Conservation (phyloP, 2,113 vertebrate species). For the Pionites leucogaster region DNA sequence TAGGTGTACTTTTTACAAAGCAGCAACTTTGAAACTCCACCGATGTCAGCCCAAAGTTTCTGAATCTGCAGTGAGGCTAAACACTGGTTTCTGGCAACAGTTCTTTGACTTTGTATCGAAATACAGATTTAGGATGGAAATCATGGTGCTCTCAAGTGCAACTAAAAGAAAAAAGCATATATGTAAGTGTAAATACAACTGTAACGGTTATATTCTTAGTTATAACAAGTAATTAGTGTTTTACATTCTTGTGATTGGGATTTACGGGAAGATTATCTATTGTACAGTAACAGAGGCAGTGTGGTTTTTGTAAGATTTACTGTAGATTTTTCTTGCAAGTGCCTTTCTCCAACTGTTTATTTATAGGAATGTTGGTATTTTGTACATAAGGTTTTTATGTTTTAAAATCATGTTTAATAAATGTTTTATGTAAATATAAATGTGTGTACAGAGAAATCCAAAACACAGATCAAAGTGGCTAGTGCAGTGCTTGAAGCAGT, state of each 20-base stretch:
- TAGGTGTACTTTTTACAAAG: constrained; percentile 49
- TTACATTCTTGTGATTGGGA: constrained; percentile 75
- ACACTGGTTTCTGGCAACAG: constrained; percentile 65
- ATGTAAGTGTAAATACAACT: constrained; percentile 77
- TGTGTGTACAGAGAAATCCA: constrained; percentile 76
- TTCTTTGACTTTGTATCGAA: constrained; percentile 71
- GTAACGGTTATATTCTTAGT: constrained; percentile 73
- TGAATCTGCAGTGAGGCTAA: constrained; percentile 32
- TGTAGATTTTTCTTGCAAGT: constrained; percentile 88
- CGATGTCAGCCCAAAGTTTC: constrained; percentile 56
- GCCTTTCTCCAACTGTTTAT: constrained; percentile 85
- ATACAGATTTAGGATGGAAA: constrained; percentile 64
- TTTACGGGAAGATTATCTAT: constrained; percentile 70
- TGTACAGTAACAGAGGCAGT: constrained; percentile 78
- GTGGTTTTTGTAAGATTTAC: constrained; percentile 80
- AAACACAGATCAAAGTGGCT: constrained; percentile 71
- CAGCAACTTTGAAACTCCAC: constrained; percentile 45
- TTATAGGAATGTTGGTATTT: constrained; percentile 84
- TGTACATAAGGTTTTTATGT: constrained; percentile 80
- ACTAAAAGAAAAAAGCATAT: constrained; percentile 43
- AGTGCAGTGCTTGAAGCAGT: constrained; percentile 64
- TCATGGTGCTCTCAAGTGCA: constrained; percentile 78
- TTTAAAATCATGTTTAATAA: constrained; percentile 80
- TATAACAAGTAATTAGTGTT: constrained; percentile 71
- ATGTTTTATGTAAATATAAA: constrained; percentile 80